phyloP scores from a whole-genome alignment of 2,888 invertebrate genomes.

The Watsonalla binaria region DNA sequence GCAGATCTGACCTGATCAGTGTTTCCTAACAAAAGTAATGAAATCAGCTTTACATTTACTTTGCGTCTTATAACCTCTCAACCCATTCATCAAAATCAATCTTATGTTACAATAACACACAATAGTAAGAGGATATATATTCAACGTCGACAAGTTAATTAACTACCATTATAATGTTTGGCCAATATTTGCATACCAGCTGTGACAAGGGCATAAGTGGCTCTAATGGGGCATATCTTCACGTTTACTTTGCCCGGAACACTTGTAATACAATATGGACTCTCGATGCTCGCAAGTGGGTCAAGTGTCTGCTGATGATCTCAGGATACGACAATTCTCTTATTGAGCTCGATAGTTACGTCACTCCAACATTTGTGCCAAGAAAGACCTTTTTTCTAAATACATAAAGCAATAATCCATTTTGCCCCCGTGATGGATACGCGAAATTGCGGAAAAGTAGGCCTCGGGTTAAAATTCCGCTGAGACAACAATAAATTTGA shows the following conservation, averaged over 20 bases:
- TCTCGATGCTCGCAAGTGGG: constrained; percentile 36
- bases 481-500: constrained; percentile 19
- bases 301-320: constrained; percentile 44
- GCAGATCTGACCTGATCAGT: too few species aligned
- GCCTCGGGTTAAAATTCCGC: constrained; percentile 12
- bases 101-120: too few species aligned
- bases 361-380: neutral
- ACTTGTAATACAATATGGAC: constrained; percentile 49
- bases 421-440: constrained; percentile 13
- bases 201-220: constrained; percentile 28
- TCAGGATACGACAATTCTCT: constrained; percentile 26
- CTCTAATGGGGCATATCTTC: constrained; percentile 43
- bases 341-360: neutral
- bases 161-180: constrained; percentile 11
- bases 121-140: too few species aligned
- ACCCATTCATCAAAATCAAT: too few species aligned
- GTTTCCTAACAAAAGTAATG: too few species aligned
- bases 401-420: constrained; percentile 18
- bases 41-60: too few species aligned
- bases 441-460: constrained; percentile 20
- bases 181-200: constrained; percentile 30
- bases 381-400: constrained; percentile 3
- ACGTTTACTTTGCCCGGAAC: constrained; percentile 37
- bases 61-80: too few species aligned
- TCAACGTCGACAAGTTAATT: neutral